These are phyloP conservation scores for Pyrgilauda ruficollis DNA, from an alignment of 2,113 vertebrate species.

Conservation along the genomic window DNA sequence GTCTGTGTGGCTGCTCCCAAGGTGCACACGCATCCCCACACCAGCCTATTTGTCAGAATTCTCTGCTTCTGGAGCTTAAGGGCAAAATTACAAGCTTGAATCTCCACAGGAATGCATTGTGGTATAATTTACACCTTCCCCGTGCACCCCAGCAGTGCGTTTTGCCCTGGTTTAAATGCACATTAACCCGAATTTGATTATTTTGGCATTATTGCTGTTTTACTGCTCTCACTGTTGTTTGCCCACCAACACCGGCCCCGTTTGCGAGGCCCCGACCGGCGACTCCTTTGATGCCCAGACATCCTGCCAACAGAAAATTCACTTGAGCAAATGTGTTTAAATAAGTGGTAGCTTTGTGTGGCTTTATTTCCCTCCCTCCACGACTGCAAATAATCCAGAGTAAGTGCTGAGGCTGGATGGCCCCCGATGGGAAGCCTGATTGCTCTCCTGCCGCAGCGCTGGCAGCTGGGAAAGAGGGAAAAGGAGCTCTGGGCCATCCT, in stretches of 20 bases:
- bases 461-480: not conserved
- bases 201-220: not conserved
- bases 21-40: not conserved
- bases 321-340: not conserved
- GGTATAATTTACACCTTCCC: not conserved
- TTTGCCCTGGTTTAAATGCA: not conserved
- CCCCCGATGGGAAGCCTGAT: not conserved
- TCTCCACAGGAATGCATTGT: not conserved
- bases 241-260: not conserved
- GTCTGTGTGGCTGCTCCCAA: not conserved
- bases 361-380: not conserved
- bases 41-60: not conserved
- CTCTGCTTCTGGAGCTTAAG: not conserved
- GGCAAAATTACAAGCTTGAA: not conserved
- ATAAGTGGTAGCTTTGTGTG: not conserved
- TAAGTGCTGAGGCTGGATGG: not conserved
- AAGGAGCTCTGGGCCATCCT: not conserved
- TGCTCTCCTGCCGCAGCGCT: fast-evolving
- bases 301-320: not conserved
- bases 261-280: fast-evolving
- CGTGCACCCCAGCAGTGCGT: fast-evolving
- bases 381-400: not conserved
- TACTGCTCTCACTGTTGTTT: not conserved
- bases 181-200: not conserved
- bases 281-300: not conserved